A percentile compares a stretch with the other conserved stretches of the same genome.
Evolutionary conservation across 2,113 vertebrate species (phyloP).

Genomic region (Polypterus senegalus): DNA sequence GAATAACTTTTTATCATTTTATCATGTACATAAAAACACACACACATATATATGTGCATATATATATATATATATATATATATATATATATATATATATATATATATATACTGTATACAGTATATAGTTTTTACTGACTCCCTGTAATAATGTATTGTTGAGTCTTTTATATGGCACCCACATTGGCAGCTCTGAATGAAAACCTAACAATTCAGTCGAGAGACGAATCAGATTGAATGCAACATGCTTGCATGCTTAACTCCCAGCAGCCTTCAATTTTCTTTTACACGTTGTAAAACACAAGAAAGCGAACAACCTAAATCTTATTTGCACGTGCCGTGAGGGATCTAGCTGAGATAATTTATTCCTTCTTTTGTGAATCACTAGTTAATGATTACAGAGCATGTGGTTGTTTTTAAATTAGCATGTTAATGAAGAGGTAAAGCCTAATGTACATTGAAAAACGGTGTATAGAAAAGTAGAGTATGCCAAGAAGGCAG

Average conservation of each 20-base stretch:
- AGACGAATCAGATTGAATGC: not conserved
- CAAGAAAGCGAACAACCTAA: not conserved
- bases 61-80: no score
- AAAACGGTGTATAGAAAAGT: not conserved
- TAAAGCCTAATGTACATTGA: constrained; percentile 5
- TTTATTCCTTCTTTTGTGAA: not conserved
- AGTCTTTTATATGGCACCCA: no score
- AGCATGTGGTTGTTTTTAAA: constrained; percentile 2
- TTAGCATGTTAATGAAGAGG: constrained; percentile 1
- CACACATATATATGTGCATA: no score
- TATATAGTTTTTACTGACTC: no score
- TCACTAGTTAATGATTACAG: not conserved
- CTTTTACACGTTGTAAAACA: not conserved
- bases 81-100: no score
- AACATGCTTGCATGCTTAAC: not conserved
- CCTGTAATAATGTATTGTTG: no score
- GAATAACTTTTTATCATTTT: no score
- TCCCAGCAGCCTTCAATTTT: no score
- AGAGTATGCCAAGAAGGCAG: not conserved
- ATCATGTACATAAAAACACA: no score
- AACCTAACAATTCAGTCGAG: no score
- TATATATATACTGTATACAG: no score
- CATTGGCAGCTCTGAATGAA: no score
- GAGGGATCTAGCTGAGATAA: constrained; percentile 1
- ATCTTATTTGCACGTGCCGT: not conserved